Evolutionary conservation across 2,113 vertebrate genomes (phyloP), one percentile per base, ranked within the genome.

Genomic region (Thomomys bottae): DNA sequence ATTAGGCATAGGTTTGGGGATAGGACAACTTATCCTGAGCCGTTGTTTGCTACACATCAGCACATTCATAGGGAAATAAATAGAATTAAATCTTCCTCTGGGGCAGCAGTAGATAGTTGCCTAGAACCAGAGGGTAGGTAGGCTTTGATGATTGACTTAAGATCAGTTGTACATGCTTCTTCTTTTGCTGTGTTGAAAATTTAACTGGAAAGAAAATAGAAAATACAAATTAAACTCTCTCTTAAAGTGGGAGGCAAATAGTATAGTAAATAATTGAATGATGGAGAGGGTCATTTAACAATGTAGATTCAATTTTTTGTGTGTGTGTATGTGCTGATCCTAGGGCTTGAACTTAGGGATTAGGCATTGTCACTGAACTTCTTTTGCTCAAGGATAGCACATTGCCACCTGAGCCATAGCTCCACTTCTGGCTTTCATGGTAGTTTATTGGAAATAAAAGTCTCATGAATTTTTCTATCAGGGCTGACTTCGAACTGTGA

Each of bases 141-240:
- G 30, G 57, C 26, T 83, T 71, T 83, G 71, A 72, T 77, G 32
- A 64, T 30, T 57, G 85, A 54, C 84, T 30, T 57, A 40, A 59
- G 67, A 77, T 68, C 64, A 77, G 14, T 54, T 21, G 86, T 23
- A 1, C 30, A 79, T 67, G 61, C 89, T 84, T 83, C 34, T 49
- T 75, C 49, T 86, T 94, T 64, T 59, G 61, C 18, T 59, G 17
- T 73, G 18, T 89, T 93, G 45, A 34, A 79, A 70, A 78, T 68
- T 81, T 70, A 81, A 34, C 26, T 36, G 5, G 18, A 89, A 78
- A 40, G 42, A 93, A 80, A 67, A 66, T 4, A 84, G 68, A 80
- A 38, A 81, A 34, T 23, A 63, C 66, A 71, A 49, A 76, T 12
- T 61, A 54, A 17, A 66, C 34, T 72, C 36, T 84, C 57, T 85